Percentiles rank a stretch among this genome's conserved stretches.
Evolutionary conservation across 2,797 vertebrate genomes (phyloP).

Genomic region (Hemitrygon akajei): DNA sequence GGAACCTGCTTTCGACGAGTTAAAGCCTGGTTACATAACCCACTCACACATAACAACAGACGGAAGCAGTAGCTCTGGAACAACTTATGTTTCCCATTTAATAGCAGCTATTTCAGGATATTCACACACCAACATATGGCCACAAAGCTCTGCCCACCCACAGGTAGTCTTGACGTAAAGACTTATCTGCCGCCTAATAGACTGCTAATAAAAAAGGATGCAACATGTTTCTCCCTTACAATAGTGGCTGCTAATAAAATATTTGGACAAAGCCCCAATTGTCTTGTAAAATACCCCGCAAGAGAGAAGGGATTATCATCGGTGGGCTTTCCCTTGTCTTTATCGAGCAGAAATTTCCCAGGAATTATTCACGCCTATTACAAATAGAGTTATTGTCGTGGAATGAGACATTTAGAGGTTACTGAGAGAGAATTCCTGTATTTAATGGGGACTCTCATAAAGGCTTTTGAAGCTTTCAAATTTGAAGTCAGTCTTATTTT

Average conservation of each 20-base stretch:
- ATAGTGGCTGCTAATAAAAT: conserved; percentile 47
- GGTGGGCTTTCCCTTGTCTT: not conserved
- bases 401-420: not conserved
- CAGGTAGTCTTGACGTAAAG: conserved; percentile 42
- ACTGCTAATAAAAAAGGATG: conserved; percentile 49
- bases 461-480: not conserved
- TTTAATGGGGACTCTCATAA: not conserved
- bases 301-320: not conserved
- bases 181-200: conserved; percentile 43
- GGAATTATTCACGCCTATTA: not conserved
- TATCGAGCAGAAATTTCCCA: too few species aligned
- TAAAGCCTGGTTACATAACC: conserved; percentile 48
- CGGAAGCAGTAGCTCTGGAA: conserved; percentile 44
- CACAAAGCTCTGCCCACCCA: conserved; percentile 49
- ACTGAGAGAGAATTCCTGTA: not conserved
- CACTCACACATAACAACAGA: conserved; percentile 44
- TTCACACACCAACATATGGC: conserved; percentile 53
- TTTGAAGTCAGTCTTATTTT: not conserved
- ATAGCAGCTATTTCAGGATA: conserved; percentile 57
- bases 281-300: not conserved
- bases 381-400: too few species aligned
- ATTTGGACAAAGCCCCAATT: conserved; percentile 50
- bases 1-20: conserved; percentile 47
- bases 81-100: conserved; percentile 50
- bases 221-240: conserved; percentile 45